phyloP scores from a whole-genome alignment of 2,113 vertebrate genomes.

The Charadrius vociferus region DNA sequence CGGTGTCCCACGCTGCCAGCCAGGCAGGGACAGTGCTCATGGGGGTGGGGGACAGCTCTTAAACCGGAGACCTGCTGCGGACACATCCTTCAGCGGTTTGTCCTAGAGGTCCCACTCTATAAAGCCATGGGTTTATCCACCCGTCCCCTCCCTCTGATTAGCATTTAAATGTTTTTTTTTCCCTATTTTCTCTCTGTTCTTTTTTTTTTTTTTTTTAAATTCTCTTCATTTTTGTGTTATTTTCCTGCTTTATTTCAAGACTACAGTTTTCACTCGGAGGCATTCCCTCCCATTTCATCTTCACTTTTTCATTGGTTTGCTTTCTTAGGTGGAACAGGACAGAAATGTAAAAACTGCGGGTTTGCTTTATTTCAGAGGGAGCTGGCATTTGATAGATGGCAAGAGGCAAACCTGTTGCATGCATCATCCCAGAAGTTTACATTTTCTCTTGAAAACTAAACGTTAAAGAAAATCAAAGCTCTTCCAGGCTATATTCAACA shows the following conservation, averaged over 20 bases:
- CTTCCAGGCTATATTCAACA: neutral
- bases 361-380: neutral
- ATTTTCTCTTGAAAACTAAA: neutral
- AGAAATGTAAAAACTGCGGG: neutral
- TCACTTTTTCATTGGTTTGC: neutral
- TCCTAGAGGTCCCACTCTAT: neutral
- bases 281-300: neutral
- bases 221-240: neutral
- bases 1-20: neutral
- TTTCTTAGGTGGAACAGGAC: neutral
- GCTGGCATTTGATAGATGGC: neutral
- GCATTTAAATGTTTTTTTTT: neutral
- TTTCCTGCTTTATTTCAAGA: neutral
- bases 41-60: neutral
- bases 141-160: neutral
- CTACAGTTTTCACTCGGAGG: neutral
- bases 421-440: neutral
- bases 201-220: neutral
- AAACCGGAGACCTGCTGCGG: neutral
- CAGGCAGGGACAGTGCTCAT: neutral
- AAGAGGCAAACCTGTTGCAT: neutral
- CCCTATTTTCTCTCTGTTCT: accelerated
- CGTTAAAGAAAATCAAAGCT: neutral
- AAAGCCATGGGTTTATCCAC: neutral
- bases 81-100: neutral